These are phyloP conservation scores for Aphidius gifuensis DNA, from an alignment of 1,140 invertebrate species.

Conservation along the genomic window DNA sequence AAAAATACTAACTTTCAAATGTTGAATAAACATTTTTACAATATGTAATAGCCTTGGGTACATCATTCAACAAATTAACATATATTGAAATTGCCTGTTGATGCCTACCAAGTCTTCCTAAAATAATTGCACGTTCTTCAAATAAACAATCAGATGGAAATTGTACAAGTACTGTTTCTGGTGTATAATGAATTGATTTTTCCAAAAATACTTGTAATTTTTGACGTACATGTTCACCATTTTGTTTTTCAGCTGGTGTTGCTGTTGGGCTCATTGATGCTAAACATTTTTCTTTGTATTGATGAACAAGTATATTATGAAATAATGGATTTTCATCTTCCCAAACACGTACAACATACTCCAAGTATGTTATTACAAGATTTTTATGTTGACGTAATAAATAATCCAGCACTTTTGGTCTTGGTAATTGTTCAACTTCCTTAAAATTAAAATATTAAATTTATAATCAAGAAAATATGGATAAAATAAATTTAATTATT, in stretches of 20 bases:
- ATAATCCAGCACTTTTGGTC: conserved; percentile 86
- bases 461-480: background rate
- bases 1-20: conserved; percentile 41
- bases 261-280: conserved; percentile 57
- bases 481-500: conserved; percentile 6
- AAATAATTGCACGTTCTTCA: conserved; percentile 89
- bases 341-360: conserved; percentile 90
- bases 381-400: conserved; percentile 75
- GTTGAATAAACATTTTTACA: conserved; percentile 68
- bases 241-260: conserved; percentile 61
- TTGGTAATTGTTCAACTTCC: conserved; percentile 84
- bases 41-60: conserved; percentile 78
- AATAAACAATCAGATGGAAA: conserved; percentile 84
- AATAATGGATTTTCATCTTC: conserved; percentile 81
- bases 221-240: conserved; percentile 63
- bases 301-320: conserved; percentile 86
- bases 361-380: conserved; percentile 88
- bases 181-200: conserved; percentile 77
- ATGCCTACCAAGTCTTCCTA: conserved; percentile 83
- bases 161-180: conserved; percentile 82
- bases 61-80: conserved; percentile 76
- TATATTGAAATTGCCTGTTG: conserved; percentile 92
- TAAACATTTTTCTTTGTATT: conserved; percentile 72
- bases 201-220: conserved; percentile 84
- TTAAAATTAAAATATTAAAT: conserved; percentile 34